Percentiles rank a stretch among this genome's conserved stretches.
phyloP scores from a whole-genome alignment of 2,888 invertebrate species.

The Drosophila vallismaia region DNA sequence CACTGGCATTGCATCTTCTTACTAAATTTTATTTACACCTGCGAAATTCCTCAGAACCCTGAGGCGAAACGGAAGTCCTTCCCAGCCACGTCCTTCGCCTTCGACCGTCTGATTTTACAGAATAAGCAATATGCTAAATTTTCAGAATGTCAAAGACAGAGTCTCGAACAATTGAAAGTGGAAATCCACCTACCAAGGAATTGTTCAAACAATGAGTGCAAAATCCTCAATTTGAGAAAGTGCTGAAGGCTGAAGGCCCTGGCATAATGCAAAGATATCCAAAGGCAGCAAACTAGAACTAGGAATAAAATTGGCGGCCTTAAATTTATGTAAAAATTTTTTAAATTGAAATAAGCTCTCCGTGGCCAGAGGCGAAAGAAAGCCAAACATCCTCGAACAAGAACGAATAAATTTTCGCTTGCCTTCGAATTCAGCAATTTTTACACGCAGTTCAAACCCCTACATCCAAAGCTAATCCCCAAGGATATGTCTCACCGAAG shows the following conservation, averaged over 20 bases:
- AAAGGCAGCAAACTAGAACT: constrained; percentile 23
- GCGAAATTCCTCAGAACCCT: constrained; percentile 76
- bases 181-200: constrained; percentile 75
- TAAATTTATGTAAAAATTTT: constrained; percentile 81
- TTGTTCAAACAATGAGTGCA: constrained; percentile 57
- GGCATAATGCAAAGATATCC: constrained; percentile 36
- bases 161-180: constrained; percentile 80
- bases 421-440: constrained; percentile 16
- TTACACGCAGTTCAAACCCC: constrained; percentile 36
- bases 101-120: constrained; percentile 12
- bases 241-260: constrained; percentile 23
- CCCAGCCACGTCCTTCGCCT: constrained; percentile 7
- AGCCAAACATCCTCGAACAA: constrained; percentile 50
- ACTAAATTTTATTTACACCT: constrained; percentile 78
- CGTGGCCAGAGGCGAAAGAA: constrained; percentile 28
- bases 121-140: constrained; percentile 75
- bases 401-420: constrained; percentile 67
- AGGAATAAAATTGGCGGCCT: constrained; percentile 51
- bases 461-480: background rate
- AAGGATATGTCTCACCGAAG: background rate
- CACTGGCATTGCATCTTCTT: constrained; percentile 53
- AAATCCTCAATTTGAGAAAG: constrained; percentile 58
- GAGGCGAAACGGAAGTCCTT: constrained; percentile 37
- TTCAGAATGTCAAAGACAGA: constrained; percentile 65
- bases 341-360: constrained; percentile 74